Evolutionary conservation across 2,113 vertebrate species (phyloP).

Genomic region (Marcusenius ussheri): DNA sequence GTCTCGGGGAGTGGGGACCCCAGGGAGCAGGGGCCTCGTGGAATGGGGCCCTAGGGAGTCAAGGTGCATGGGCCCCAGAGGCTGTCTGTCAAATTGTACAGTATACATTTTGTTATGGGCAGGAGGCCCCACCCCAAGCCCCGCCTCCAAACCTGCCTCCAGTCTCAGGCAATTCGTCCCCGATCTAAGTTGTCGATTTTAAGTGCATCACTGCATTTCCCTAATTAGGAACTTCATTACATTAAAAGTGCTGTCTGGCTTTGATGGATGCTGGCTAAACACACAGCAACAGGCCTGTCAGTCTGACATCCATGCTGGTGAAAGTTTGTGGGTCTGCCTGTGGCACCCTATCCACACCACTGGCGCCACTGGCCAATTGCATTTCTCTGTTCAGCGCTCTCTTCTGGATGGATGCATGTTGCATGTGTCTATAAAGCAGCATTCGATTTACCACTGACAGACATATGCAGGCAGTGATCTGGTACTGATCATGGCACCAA

Average conservation of each 20-base stretch:
- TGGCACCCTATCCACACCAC: constrained; percentile 35
- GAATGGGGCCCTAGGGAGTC: neutral
- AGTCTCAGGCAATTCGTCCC: constrained; percentile 37
- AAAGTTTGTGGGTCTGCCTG: constrained; percentile 26
- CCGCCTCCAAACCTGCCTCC: neutral
- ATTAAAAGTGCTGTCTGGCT: constrained; percentile 54
- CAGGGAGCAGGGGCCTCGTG: neutral
- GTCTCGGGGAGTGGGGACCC: neutral
- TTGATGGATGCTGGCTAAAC: constrained; percentile 56
- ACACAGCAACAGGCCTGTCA: constrained; percentile 50
- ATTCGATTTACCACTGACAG: constrained; percentile 15
- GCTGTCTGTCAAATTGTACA: neutral
- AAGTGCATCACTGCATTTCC: constrained; percentile 75
- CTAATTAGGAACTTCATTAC: constrained; percentile 75
- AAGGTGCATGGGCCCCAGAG: neutral
- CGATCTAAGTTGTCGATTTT: constrained; percentile 54
- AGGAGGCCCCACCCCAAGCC: neutral
- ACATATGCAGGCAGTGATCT: neutral
- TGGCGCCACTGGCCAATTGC: constrained; percentile 43
- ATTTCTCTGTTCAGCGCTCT: constrained; percentile 22
- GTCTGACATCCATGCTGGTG: constrained; percentile 54
- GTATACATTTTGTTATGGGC: neutral
- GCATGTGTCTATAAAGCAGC: constrained; percentile 14
- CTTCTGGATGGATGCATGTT: neutral
- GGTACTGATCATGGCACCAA: neutral